Base-by-base conservation (phyloP, 2,888 invertebrate species). In the Mythimna vitellina region DNA sequence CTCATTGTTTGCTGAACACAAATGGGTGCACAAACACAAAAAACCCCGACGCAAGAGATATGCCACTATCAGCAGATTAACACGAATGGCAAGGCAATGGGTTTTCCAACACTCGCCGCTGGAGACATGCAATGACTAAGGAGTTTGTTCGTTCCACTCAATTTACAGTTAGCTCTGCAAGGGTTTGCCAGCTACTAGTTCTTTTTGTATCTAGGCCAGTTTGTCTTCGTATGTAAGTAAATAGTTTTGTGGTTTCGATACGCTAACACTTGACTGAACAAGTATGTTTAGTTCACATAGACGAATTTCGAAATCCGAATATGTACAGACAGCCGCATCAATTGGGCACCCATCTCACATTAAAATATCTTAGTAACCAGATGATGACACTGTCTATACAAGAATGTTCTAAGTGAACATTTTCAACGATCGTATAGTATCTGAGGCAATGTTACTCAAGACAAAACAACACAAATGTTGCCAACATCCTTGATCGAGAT, bases 51-150 rank as follows among this genome's bases (percentile, higher is more conserved):
- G 86, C 81, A 85, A 73, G 74, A 82, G 88, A 86, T 89, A 90
- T 71, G 85, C 77, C 84, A 57, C 64, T 92, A 93, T 93, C 92
- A 87, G 82, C 71, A 87, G 92, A 91, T 93, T 91, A 90, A 81
- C 77, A 65, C 73, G 62, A 65, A 65, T 54, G 68, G 77, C 79
- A 63, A n/a, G 68, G 69, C 69, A 42, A 64, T 73, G 86, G 87
- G 87, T 83, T 87, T 87, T 86, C 81, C 87, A 10, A 3, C 49
- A 53, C 49, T 51, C 56, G 60, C 51, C 61, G 73, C n/a, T 65
- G 78, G 73, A 73, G 75, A 77, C 73, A 12, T 25, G 35, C 35
- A 29, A 53, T 63, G 46, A 80, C 53, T 67, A 80, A 53, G 51
- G 63, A 78, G 38, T 70, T 68, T 32, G 29, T 78, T 67, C 17